Percentiles rank a stretch among this genome's conserved stretches.
These are phyloP conservation scores for Cheilosia urbana DNA, from an alignment of 2,888 invertebrate species.

Conservation along the genomic window DNA sequence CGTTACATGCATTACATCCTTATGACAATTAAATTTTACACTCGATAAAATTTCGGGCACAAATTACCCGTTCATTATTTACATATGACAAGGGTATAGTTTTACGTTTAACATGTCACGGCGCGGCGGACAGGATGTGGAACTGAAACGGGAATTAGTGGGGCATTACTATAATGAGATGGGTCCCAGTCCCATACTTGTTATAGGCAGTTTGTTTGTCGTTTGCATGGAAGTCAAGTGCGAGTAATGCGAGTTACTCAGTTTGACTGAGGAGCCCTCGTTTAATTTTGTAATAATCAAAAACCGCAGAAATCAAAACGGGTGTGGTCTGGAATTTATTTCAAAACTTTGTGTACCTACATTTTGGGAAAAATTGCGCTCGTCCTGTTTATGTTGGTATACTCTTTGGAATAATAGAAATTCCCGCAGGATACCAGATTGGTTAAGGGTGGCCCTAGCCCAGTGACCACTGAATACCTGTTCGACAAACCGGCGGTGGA, in stretches of 20 bases:
- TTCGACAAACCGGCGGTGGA: constrained; percentile 44
- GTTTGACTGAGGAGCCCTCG: background rate
- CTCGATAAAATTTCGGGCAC: constrained; percentile 67
- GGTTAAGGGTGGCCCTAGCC: background rate
- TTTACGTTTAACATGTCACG: constrained; percentile 53
- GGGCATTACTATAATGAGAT: constrained; percentile 51
- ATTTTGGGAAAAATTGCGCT: no score
- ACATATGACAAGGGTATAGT: constrained; percentile 52
- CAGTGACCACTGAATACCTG: constrained; percentile 64
- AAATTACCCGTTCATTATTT: constrained; percentile 72
- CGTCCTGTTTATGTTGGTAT: no score
- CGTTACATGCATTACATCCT: constrained; percentile 49
- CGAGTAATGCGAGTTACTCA: no score
- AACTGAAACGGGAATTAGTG: constrained; percentile 46
- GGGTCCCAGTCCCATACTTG: constrained; percentile 3
- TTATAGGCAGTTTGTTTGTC: constrained; percentile 30
- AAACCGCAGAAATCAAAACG: constrained; percentile 33
- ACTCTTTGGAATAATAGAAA: constrained; percentile 36
- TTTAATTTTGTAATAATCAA: constrained; percentile 31
- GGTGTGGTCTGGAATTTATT: no score
- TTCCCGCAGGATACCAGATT: constrained; percentile 52
- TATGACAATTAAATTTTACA: constrained; percentile 74
- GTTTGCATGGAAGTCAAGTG: background rate
- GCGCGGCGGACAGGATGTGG: constrained; percentile 1
- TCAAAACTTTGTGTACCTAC: no score